Evolutionary conservation across 2,797 vertebrate species (phyloP).

Genomic region (Mastacembelus armatus): DNA sequence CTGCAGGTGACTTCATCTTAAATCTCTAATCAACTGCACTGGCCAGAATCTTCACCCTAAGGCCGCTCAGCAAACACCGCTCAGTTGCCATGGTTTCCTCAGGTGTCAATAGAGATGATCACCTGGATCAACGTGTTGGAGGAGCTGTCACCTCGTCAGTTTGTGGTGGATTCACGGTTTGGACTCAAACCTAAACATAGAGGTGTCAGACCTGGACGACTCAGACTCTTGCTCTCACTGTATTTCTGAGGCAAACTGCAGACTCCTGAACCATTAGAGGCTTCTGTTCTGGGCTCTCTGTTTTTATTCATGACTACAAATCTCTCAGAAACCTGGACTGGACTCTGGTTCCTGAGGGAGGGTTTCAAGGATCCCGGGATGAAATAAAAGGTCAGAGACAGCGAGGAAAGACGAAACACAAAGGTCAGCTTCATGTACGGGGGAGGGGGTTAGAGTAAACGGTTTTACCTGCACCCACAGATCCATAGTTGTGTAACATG

Average conservation of each 20-base stretch:
- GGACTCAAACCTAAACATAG: neutral
- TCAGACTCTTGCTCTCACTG: too few species aligned
- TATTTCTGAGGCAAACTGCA: too few species aligned
- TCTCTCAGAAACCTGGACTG: neutral
- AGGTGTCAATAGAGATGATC: slow-evolving; percentile 14
- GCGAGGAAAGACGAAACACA: slow-evolving; percentile 14
- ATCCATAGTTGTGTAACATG: neutral
- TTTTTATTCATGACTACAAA: neutral
- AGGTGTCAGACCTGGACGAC: neutral
- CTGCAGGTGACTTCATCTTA: neutral
- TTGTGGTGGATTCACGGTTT: neutral
- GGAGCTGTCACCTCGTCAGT: neutral
- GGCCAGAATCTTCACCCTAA: slow-evolving; percentile 4
- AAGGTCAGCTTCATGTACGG: slow-evolving; percentile 40
- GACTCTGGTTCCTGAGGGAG: neutral
- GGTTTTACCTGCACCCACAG: neutral
- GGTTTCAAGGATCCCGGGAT: neutral
- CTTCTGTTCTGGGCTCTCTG: neutral
- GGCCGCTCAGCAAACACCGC: neutral
- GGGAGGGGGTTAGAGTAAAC: too few species aligned
- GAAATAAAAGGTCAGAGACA: slow-evolving; percentile 42
- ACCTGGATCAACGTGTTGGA: slow-evolving; percentile 5
- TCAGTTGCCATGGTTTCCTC: slow-evolving; percentile 27
- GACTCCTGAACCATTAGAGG: too few species aligned
- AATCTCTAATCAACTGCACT: slow-evolving; percentile 2